Evolutionary conservation across 2,888 invertebrate genomes (phyloP).

Genomic region (Chloromyia formosa): DNA sequence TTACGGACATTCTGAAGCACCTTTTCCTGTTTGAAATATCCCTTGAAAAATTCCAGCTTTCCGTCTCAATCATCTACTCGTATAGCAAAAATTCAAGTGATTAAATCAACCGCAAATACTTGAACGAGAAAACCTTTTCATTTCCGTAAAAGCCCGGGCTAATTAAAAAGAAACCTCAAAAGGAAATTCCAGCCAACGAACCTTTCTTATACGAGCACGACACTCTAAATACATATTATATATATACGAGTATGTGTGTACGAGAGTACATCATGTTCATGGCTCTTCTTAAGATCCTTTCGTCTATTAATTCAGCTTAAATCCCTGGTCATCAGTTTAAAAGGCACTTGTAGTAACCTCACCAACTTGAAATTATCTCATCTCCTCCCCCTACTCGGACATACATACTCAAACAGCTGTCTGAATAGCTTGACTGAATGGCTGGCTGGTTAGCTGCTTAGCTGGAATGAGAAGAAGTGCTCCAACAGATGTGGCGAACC

Average conservation of each 20-base stretch:
- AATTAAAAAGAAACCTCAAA: constrained; percentile 19
- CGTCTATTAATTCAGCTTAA: constrained; percentile 15
- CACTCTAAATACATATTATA: too few relatives aligned
- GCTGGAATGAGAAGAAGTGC: not conserved
- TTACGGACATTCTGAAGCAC: too few relatives aligned
- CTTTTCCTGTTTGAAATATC: too few relatives aligned
- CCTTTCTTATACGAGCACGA: not conserved
- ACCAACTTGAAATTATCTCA: not conserved
- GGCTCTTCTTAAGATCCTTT: constrained; percentile 7
- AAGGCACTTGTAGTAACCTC: constrained; percentile 19
- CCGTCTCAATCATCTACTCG: too few relatives aligned
- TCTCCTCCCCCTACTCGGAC: not conserved
- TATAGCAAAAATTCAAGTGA: not conserved
- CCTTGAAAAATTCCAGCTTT: too few relatives aligned
- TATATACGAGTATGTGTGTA: too few relatives aligned
- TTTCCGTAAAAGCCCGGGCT: constrained; percentile 8
- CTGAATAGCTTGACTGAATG: too few relatives aligned
- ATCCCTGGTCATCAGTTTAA: constrained; percentile 26
- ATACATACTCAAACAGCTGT: not conserved
- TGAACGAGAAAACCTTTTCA: not conserved
- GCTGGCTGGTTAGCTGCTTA: not conserved
- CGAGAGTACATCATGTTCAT: constrained; percentile 5
- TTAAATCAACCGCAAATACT: not conserved
- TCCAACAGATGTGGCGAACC: not conserved
- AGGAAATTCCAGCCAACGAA: not conserved